Evolutionary conservation across 2,888 invertebrate genomes (phyloP).

Genomic region (Agelastica alni): DNA sequence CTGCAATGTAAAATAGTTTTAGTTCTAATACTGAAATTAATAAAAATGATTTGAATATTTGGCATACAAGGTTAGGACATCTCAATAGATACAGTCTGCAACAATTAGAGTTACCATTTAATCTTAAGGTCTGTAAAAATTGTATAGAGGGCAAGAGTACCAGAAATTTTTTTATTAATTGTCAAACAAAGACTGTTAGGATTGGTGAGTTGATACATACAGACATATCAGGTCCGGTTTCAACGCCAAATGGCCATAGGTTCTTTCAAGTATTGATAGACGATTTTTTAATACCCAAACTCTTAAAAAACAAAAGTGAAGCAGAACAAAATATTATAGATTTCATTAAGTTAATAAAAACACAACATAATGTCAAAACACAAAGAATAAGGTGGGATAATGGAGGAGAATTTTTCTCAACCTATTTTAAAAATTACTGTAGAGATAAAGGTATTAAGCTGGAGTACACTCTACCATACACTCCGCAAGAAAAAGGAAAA

Average conservation of each 20-base stretch:
- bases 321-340: slow-evolving; percentile 10
- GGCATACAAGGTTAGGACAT: not conserved
- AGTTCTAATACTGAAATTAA: not conserved
- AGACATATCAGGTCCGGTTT: not conserved
- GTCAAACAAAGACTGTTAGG: too few species aligned
- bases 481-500: slow-evolving; percentile 38
- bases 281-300: not conserved
- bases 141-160: too few species aligned
- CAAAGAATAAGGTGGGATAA: not conserved
- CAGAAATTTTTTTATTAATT: too few species aligned
- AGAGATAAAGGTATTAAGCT: slow-evolving; percentile 12
- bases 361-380: not conserved
- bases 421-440: not conserved
- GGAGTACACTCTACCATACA: slow-evolving; percentile 27
- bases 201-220: too few species aligned
- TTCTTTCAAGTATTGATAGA: not conserved
- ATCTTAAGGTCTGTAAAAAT: too few species aligned
- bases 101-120: too few species aligned
- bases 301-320: not conserved
- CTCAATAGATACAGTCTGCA: not conserved
- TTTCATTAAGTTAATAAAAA: not conserved
- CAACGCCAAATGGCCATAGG: not conserved
- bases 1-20: too few species aligned
- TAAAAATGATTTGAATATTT: not conserved
- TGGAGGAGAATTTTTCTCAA: not conserved